Conservation (phyloP, 2,797 vertebrate species). For the Dallia pectoralis region DNA sequence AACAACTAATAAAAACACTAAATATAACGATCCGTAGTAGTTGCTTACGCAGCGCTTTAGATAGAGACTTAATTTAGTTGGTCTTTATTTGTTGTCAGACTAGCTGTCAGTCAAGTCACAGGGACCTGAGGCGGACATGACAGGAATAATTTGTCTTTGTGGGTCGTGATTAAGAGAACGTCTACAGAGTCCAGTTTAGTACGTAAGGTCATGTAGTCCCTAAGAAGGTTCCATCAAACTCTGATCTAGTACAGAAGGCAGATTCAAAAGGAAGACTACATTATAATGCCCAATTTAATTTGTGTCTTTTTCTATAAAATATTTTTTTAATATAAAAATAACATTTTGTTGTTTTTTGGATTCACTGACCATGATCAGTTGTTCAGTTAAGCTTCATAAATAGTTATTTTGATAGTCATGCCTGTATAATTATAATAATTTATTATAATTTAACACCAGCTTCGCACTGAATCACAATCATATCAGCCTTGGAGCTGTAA, state of each 20-base stretch:
- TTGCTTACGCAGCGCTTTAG: neutral
- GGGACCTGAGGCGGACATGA: constrained; percentile 13
- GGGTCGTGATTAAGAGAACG: neutral
- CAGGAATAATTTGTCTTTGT: neutral
- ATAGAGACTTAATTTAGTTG: constrained; percentile 23
- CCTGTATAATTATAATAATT: no score
- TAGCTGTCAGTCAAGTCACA: constrained; percentile 1
- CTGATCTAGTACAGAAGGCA: neutral
- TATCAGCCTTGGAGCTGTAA: neutral
- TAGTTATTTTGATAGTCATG: neutral
- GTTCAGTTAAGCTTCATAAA: neutral
- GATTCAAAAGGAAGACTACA: neutral
- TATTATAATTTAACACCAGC: neutral
- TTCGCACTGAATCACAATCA: neutral
- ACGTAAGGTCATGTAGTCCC: constrained; percentile 4
- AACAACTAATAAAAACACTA: no score
- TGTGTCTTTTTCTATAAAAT: no score
- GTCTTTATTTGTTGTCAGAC: constrained; percentile 9
- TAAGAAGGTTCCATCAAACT: neutral
- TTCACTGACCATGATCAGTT: neutral
- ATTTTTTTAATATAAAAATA: no score
- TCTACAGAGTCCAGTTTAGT: neutral
- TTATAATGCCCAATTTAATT: no score
- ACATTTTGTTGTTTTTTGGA: neutral
- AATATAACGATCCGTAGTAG: no score